Base-by-base conservation (phyloP, 2,888 invertebrate species). In the Sipha maydis region DNA sequence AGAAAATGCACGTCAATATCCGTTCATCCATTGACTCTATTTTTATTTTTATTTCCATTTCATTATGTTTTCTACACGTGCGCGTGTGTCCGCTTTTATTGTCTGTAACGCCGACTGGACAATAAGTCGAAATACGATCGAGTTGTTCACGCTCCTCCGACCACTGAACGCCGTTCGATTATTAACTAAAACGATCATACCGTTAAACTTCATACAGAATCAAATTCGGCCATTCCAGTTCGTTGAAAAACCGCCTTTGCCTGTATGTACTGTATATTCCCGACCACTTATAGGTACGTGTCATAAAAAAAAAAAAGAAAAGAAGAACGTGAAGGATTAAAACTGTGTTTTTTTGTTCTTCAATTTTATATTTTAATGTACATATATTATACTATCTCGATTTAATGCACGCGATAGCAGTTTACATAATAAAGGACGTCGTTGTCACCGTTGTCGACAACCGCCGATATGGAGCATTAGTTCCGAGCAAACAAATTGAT, bases 221-320 rank as follows among this genome's bases (percentile, higher is more conserved):
- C 5, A 19, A 31, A 77, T 41, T 48, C 4, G 48, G 28, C 38
- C 31, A 19, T 80, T 69, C 69, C 28, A 41, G 28, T 69, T 8
- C 38, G 21, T 41, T 25, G 48, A 48, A 82, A n/a, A 0, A 25
- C n/a, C 48, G 34, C 25, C 8, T 17, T 17, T 21, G 61, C 61
- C 61, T 25, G 21, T 21, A 61, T 21, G 25, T 61, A 61, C 25
- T 61, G 21, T 25, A 31, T 69, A 82, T 82, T 82, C 69, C 69
- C 48, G 69, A 69, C 82, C 69, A 83, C 83, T 83, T 73, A 54
- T 28, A 69, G 69, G 82, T 71, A 69, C 80, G 41, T 54, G 84
- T 76, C 56, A 61, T 84, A 38, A 54, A 80, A n/a, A 56, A 31
- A 80, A 67, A 41, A 9, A 41, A 41, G 1, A 41, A 8, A 41